Evolutionary conservation across 2,797 vertebrate genomes (phyloP).

Genomic region (Anisognathus igniventris): DNA sequence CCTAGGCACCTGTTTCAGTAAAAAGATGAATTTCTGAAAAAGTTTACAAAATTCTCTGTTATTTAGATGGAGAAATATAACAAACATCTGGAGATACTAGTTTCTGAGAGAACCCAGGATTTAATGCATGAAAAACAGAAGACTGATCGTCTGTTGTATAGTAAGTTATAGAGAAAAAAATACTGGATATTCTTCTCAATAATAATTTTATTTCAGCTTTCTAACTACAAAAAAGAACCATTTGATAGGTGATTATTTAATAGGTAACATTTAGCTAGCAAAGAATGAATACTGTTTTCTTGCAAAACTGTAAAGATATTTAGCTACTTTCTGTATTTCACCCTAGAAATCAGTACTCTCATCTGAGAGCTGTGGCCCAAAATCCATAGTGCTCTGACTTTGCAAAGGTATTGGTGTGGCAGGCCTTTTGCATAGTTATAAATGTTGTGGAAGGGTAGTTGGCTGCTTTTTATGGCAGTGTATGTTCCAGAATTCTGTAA

Average conservation of each 20-base stretch:
- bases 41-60: conserved; percentile 10
- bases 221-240: neutral
- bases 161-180: conserved; percentile 67
- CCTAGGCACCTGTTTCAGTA: neutral
- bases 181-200: neutral
- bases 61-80: conserved; percentile 89
- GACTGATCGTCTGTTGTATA: conserved; percentile 82
- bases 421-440: neutral
- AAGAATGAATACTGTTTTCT: neutral
- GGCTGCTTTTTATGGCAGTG: neutral
- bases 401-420: neutral
- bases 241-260: neutral
- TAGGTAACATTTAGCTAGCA: neutral
- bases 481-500: neutral
- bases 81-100: conserved; percentile 86
- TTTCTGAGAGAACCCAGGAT: conserved; percentile 84
- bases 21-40: neutral
- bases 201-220: neutral
- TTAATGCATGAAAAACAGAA: conserved; percentile 88
- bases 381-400: neutral
- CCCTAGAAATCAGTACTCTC: neutral
- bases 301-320: neutral
- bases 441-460: neutral
- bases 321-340: neutral
- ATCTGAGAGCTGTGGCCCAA: neutral